These are phyloP conservation scores for Dendroctonus ponderosae DNA, from an alignment of 1,140 invertebrate genomes.

Conservation along the genomic window DNA sequence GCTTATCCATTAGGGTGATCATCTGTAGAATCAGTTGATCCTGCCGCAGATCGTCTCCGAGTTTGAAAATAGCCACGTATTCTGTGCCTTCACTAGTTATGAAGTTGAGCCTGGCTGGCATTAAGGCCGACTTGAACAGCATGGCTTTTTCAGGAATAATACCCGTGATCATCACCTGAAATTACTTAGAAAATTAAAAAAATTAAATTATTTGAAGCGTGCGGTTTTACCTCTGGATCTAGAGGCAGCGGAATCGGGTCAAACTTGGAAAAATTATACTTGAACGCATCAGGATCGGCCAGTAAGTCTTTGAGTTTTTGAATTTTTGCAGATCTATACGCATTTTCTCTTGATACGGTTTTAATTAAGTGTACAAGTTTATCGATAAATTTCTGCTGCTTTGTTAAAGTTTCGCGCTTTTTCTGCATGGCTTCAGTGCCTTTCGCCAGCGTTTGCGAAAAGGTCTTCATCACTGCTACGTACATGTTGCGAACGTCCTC, in stretches of 20 bases:
- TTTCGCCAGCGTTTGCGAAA: slow-evolving; percentile 68
- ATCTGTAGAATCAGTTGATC: slow-evolving; percentile 98
- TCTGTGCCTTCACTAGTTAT: slow-evolving; percentile 76
- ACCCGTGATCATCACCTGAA: slow-evolving; percentile 73
- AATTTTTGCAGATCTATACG: slow-evolving; percentile 88
- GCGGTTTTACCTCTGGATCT: slow-evolving; percentile 70
- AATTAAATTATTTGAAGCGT: neutral
- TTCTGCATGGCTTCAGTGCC: slow-evolving; percentile 69
- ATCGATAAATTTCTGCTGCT: slow-evolving; percentile 89
- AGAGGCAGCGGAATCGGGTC: slow-evolving; percentile 91
- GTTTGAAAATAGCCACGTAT: slow-evolving; percentile 97
- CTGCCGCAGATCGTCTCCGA: slow-evolving; percentile 97
- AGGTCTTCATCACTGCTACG: slow-evolving; percentile 82
- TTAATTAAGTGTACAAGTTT: slow-evolving; percentile 89
- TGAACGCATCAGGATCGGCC: slow-evolving; percentile 70
- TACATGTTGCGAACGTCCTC: slow-evolving; percentile 77
- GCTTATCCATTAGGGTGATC: slow-evolving; percentile 97
- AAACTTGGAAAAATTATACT: slow-evolving; percentile 88
- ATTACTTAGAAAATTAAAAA: neutral
- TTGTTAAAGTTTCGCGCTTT: slow-evolving; percentile 67
- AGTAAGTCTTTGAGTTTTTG: slow-evolving; percentile 83
- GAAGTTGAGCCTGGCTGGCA: slow-evolving; percentile 96
- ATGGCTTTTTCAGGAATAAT: slow-evolving; percentile 87
- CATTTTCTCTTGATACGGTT: slow-evolving; percentile 85
- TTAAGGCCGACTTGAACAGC: slow-evolving; percentile 94